Evolutionary conservation across 2,113 vertebrate genomes (phyloP).

Genomic region (Hippocampus guttulatus): DNA sequence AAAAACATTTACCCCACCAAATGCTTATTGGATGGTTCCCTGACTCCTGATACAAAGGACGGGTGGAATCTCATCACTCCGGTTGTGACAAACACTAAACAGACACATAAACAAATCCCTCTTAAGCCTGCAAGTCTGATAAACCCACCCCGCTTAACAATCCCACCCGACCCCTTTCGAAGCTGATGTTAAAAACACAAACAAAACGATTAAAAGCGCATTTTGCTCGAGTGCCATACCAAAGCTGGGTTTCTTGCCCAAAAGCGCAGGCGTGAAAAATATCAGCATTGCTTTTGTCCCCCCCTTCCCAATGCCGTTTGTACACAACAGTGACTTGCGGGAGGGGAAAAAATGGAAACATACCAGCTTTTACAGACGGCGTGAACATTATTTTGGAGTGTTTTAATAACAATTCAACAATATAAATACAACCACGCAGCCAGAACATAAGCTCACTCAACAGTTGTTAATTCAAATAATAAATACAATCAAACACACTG

Average conservation of each 20-base stretch:
- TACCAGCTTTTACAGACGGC: too few relatives aligned
- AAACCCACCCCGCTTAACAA: not conserved
- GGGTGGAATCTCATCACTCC: not conserved
- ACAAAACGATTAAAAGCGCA: conserved; percentile 28
- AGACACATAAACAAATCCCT: conserved; percentile 32
- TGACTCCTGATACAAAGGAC: not conserved
- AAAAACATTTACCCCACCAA: too few relatives aligned
- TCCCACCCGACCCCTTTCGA: not conserved
- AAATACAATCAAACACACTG: not conserved
- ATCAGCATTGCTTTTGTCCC: too few relatives aligned
- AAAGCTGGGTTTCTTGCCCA: not conserved
- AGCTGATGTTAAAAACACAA: conserved; percentile 31
- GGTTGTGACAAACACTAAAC: conserved; percentile 35
- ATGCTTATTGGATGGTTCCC: not conserved
- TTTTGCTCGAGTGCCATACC: not conserved
- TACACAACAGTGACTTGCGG: too few relatives aligned
- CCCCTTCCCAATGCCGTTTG: too few relatives aligned
- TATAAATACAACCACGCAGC: not conserved
- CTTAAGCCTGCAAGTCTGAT: conserved; percentile 27
- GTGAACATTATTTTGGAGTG: too few relatives aligned
- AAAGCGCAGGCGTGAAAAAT: too few relatives aligned
- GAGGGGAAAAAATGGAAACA: too few relatives aligned
- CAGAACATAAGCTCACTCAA: not conserved
- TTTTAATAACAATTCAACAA: conserved; percentile 1
- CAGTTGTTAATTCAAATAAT: not conserved